A percentile compares a stretch with the other conserved stretches of the same genome.
Conservation (phyloP, 2,888 invertebrate genomes). For the Chelonus formosanus region DNA sequence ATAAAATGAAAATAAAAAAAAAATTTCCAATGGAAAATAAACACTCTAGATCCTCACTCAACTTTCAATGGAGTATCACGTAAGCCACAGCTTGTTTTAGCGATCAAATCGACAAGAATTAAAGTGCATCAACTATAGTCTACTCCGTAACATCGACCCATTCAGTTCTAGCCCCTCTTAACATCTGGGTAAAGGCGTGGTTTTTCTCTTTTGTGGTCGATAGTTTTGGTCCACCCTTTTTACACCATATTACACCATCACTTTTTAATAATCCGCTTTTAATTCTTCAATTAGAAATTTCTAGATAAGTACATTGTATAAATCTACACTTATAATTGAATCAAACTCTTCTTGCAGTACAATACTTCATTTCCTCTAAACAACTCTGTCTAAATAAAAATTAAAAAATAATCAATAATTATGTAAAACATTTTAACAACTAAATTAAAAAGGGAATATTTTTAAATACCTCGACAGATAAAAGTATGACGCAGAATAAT, state of each 20-base stretch:
- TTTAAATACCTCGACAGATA: neutral
- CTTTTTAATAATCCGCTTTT: neutral
- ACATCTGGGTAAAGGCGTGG: conserved; percentile 65
- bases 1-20: too few relatives aligned
- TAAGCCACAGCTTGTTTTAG: too few relatives aligned
- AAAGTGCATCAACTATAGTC: too few relatives aligned
- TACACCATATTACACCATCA: neutral
- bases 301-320: too few relatives aligned
- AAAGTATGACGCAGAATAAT: conserved; percentile 29
- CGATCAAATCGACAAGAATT: too few relatives aligned
- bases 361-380: too few relatives aligned
- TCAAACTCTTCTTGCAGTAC: too few relatives aligned
- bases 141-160: conserved; percentile 25
- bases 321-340: too few relatives aligned
- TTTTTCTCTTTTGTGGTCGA: conserved; percentile 44
- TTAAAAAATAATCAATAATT: neutral
- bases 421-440: neutral
- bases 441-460: neutral
- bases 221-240: conserved; percentile 33
- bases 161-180: conserved; percentile 37
- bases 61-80: too few relatives aligned
- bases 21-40: too few relatives aligned
- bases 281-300: neutral
- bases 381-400: too few relatives aligned
- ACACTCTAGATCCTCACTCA: too few relatives aligned